These are phyloP conservation scores for Eupithecia inturbata DNA, from an alignment of 2,888 invertebrate genomes.

Conservation along the genomic window DNA sequence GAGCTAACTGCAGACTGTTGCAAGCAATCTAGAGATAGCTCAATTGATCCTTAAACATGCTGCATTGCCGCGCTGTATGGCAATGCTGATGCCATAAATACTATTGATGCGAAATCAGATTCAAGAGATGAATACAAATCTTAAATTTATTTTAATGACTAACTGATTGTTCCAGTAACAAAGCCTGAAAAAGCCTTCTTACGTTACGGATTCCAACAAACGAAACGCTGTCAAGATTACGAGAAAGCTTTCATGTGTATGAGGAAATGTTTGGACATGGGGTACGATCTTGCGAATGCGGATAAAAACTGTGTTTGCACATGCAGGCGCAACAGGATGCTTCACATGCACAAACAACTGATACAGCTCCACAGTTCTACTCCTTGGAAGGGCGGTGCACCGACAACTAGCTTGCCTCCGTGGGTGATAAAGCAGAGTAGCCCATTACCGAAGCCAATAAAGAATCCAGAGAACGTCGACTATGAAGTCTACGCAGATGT, in stretches of 20 bases:
- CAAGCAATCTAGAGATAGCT: neutral
- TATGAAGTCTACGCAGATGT: slow-evolving; percentile 21
- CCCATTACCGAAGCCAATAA: neutral
- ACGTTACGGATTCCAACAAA: slow-evolving; percentile 69
- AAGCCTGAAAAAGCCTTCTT: slow-evolving; percentile 47
- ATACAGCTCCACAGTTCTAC: neutral
- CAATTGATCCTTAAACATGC: neutral
- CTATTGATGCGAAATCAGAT: neutral
- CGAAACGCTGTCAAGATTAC: slow-evolving; percentile 58
- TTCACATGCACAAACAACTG: slow-evolving; percentile 48
- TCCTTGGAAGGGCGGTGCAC: slow-evolving; percentile 54
- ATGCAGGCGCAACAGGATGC: slow-evolving; percentile 58
- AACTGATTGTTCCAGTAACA: slow-evolving; percentile 23
- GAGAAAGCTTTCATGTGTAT: slow-evolving; percentile 64
- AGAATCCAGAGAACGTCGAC: neutral
- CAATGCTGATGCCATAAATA: neutral
- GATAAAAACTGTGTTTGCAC: slow-evolving; percentile 65
- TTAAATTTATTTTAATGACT: neutral
- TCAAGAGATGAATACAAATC: neutral
- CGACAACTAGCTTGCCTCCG: slow-evolving; percentile 60
- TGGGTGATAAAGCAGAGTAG: slow-evolving; percentile 52
- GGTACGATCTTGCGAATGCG: slow-evolving; percentile 62
- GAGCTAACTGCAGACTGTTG: neutral
- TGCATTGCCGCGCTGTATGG: neutral
- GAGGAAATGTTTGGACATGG: slow-evolving; percentile 61